A percentile compares a stretch with the other conserved stretches of the same genome.
Conservation (phyloP, 2,113 vertebrate species). For the Seriola aureovittata region DNA sequence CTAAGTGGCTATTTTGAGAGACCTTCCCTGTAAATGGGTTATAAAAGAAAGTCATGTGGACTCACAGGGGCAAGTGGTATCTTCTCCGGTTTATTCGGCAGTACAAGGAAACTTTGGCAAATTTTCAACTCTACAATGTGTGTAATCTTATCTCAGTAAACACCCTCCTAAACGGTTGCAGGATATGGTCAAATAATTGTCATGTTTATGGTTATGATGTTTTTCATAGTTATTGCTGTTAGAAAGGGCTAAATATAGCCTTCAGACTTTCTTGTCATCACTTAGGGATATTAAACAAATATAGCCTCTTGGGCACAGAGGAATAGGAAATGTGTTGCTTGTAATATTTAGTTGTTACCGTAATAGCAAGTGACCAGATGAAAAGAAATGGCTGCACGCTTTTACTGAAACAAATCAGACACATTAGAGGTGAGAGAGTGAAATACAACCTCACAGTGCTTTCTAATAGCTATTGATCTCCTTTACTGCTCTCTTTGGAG, state of each 20-base stretch:
- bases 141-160: background rate
- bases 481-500: slow-evolving; percentile 53
- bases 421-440: slow-evolving; percentile 68
- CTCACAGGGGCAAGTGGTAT: slow-evolving; percentile 32
- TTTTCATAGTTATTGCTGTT: background rate
- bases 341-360: slow-evolving; percentile 72
- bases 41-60: slow-evolving; percentile 59
- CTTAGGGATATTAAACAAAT: slow-evolving; percentile 39
- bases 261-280: slow-evolving; percentile 26
- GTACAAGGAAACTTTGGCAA: background rate
- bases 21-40: slow-evolving; percentile 57
- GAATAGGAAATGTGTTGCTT: slow-evolving; percentile 59
- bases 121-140: background rate
- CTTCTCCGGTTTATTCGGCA: slow-evolving; percentile 3
- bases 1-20: slow-evolving; percentile 62
- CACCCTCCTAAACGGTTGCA: background rate
- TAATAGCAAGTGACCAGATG: slow-evolving; percentile 64
- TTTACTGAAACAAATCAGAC: slow-evolving; percentile 76
- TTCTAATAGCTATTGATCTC: slow-evolving; percentile 80
- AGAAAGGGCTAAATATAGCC: slow-evolving; percentile 28
- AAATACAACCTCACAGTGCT: slow-evolving; percentile 64
- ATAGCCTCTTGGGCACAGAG: slow-evolving; percentile 39
- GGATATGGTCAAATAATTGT: background rate
- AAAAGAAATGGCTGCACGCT: slow-evolving; percentile 62
- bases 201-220: background rate